Conservation (phyloP, 1,140 invertebrate genomes). For the Nylanderia fulva region DNA sequence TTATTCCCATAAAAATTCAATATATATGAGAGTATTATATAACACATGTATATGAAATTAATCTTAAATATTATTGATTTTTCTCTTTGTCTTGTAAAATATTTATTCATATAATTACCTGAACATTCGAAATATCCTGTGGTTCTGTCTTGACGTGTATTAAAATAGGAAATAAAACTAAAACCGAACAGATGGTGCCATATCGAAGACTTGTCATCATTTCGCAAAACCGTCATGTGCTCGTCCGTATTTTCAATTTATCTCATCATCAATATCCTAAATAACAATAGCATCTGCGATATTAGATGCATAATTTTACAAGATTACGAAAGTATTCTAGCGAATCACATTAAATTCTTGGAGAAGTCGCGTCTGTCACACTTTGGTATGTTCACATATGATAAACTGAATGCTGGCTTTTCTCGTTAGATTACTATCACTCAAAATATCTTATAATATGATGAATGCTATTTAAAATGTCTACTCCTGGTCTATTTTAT, state of each 20-base stretch:
- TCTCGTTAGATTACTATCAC: background rate
- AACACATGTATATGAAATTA: background rate
- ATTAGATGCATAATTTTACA: background rate
- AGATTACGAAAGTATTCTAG: background rate
- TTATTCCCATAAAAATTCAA: too few species aligned
- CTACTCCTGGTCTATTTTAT: background rate
- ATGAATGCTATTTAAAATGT: background rate
- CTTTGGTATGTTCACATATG: constrained; percentile 14
- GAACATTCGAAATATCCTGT: constrained; percentile 49
- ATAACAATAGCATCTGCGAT: background rate
- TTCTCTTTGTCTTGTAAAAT: constrained; percentile 45
- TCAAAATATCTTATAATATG: background rate
- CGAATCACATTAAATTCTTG: background rate
- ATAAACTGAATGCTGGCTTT: background rate
- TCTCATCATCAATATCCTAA: constrained; percentile 4
- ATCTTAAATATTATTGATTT: background rate
- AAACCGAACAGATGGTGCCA: constrained; percentile 65
- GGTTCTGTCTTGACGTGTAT: constrained; percentile 7
- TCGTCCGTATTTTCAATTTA: background rate
- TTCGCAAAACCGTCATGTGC: constrained; percentile 48
- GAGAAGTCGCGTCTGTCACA: constrained; percentile 1
- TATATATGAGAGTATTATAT: background rate
- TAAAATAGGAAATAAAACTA: constrained; percentile 63
- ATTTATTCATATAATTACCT: constrained; percentile 61
- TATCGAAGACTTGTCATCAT: constrained; percentile 70